These are phyloP conservation scores for Burhinus oedicnemus DNA, from an alignment of 2,113 vertebrate species.

Conservation along the genomic window DNA sequence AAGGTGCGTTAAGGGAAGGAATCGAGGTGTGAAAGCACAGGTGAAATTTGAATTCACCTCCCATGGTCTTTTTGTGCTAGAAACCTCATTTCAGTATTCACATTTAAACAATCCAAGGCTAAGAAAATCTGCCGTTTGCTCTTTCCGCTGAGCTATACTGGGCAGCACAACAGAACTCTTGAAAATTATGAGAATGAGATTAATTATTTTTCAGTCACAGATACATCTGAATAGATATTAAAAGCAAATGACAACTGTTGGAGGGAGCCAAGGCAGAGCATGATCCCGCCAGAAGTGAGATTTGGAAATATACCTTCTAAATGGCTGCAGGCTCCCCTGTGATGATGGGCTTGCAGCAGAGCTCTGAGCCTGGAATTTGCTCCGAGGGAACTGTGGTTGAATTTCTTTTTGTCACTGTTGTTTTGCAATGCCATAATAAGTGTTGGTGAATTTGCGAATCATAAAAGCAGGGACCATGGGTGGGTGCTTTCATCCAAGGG, in stretches of 20 bases:
- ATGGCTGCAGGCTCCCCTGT: not conserved
- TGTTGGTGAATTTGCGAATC: not conserved
- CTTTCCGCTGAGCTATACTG: not conserved
- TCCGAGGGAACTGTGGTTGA: not conserved
- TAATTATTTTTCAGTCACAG: not conserved
- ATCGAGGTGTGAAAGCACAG: fast-evolving
- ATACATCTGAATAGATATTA: not conserved
- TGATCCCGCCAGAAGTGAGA: not conserved
- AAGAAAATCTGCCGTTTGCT: not conserved
- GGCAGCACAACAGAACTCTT: not conserved
- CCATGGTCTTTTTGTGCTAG: not conserved
- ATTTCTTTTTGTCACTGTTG: not conserved
- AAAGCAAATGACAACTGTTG: not conserved
- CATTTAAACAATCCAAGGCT: not conserved
- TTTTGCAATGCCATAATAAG: slow-evolving; percentile 27
- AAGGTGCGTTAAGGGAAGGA: not conserved
- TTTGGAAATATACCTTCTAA: not conserved
- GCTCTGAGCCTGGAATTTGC: not conserved
- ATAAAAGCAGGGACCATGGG: not conserved
- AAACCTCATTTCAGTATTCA: not conserved
- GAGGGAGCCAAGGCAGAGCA: not conserved
- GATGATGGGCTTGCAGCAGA: not conserved
- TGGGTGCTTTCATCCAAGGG: not conserved
- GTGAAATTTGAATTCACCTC: not conserved
- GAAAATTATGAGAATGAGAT: not conserved